Percentiles rank a stretch among this genome's conserved stretches.
phyloP scores from a whole-genome alignment of 1,140 invertebrate species.

The Harlomillsia oculata region DNA sequence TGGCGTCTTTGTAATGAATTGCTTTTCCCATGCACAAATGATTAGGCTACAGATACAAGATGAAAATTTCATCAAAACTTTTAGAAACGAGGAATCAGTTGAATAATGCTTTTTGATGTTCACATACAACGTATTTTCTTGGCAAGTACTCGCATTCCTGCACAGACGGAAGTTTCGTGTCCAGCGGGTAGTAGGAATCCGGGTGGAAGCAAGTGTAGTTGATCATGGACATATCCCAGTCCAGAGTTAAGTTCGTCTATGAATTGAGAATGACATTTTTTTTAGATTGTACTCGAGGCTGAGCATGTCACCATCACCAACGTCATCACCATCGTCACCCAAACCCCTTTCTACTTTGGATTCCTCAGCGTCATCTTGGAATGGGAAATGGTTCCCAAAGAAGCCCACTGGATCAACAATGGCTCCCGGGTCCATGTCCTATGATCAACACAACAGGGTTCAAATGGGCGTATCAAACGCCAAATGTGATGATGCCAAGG shows the following conservation, averaged over 20 bases:
- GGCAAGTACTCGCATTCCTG: conserved; percentile 52
- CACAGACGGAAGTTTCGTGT: conserved; percentile 44
- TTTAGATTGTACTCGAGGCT: too few relatives aligned
- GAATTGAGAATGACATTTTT: too few relatives aligned
- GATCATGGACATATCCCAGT: conserved; percentile 57
- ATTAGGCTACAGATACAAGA: conserved; percentile 15
- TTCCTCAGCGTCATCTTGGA: too few relatives aligned
- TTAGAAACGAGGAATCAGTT: neutral
- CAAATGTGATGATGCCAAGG: conserved; percentile 61
- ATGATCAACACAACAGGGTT: conserved; percentile 41
- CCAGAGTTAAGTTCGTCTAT: conserved; percentile 56
- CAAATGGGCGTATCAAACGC: conserved; percentile 48
- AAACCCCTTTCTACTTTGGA: too few relatives aligned
- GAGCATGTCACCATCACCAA: too few relatives aligned
- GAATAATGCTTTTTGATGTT: conserved; percentile 1
- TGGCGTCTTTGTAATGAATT: conserved; percentile 14
- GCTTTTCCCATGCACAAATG: conserved; percentile 24
- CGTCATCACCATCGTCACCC: too few relatives aligned
- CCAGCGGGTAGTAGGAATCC: conserved; percentile 44
- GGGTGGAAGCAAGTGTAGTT: conserved; percentile 56
- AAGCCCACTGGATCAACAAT: too few relatives aligned
- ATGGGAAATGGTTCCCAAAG: too few relatives aligned
- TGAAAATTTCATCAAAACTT: neutral
- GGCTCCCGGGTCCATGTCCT: too few relatives aligned
- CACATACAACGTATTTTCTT: conserved; percentile 49